phyloP scores from a whole-genome alignment of 2,888 invertebrate species.

The Latrodectus elegans region DNA sequence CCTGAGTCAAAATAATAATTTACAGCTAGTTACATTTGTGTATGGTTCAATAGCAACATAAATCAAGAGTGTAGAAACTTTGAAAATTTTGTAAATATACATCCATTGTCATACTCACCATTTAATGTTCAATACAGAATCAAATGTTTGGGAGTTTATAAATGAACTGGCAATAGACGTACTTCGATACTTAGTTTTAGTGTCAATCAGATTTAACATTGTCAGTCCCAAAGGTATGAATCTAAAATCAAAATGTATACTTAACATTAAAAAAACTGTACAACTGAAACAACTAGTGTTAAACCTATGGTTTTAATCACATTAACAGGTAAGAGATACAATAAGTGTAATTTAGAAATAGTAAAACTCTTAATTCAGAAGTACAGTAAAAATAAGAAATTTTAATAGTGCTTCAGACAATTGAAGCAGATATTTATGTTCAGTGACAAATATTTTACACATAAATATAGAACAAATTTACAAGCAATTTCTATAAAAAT shows the following conservation, averaged over 20 bases:
- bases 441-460: no score
- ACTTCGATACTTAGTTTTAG: conserved; percentile 48
- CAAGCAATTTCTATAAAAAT: no score
- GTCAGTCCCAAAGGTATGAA: conserved; percentile 12
- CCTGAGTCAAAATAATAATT: no score
- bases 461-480: no score
- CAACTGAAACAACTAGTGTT: conserved; percentile 1
- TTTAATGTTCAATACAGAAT: conserved; percentile 49
- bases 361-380: no score
- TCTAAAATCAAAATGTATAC: neutral
- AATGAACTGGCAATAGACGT: conserved; percentile 45
- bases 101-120: conserved; percentile 33
- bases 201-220: conserved; percentile 53
- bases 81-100: neutral
- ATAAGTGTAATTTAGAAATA: no score
- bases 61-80: no score
- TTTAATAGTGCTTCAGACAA: no score
- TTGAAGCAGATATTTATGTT: no score
- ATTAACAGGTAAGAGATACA: no score
- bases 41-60: no score
- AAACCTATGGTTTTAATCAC: neutral
- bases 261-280: neutral
- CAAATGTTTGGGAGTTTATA: conserved; percentile 46
- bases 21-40: neutral
- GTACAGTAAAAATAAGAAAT: no score